Evolutionary conservation across 2,113 vertebrate species (phyloP).

Genomic region (Cettia cetti): DNA sequence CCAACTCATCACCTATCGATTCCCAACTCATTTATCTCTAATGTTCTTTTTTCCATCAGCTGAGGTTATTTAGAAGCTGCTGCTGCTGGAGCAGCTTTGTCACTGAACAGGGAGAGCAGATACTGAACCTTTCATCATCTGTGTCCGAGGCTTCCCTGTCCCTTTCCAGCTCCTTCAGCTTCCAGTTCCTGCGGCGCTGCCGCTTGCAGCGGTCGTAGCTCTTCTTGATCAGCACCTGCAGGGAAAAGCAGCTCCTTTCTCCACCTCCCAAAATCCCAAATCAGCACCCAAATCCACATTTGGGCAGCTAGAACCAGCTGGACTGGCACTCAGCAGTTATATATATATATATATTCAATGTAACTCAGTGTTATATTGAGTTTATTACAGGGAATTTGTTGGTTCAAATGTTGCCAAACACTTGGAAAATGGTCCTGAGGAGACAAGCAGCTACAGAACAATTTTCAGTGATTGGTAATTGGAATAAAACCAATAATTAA

Average conservation of each 20-base stretch:
- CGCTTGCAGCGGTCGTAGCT: conserved; percentile 87
- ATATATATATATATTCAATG: fast-evolving
- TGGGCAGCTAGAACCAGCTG: not conserved
- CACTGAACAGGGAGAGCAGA: not conserved
- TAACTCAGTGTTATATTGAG: fast-evolving
- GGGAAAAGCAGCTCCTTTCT: not conserved
- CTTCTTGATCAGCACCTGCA: conserved; percentile 94
- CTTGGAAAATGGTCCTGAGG: no score
- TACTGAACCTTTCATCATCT: conserved; percentile 86
- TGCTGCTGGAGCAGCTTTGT: not conserved
- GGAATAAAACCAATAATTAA: not conserved
- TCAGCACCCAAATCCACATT: not conserved
- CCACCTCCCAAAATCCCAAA: not conserved
- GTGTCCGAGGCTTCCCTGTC: conserved; percentile 84
- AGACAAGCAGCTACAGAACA: not conserved
- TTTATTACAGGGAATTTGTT: not conserved
- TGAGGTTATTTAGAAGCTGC: not conserved
- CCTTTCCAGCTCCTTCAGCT: conserved; percentile 85
- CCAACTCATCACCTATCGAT: not conserved
- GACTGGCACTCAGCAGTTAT: not conserved
- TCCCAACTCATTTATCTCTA: not conserved
- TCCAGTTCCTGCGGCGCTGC: conserved; percentile 92
- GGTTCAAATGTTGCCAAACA: not conserved
- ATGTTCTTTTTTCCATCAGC: not conserved
- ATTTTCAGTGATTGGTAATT: not conserved